Base-by-base conservation (phyloP, 1,140 invertebrate species). In the Prorops nasuta region DNA sequence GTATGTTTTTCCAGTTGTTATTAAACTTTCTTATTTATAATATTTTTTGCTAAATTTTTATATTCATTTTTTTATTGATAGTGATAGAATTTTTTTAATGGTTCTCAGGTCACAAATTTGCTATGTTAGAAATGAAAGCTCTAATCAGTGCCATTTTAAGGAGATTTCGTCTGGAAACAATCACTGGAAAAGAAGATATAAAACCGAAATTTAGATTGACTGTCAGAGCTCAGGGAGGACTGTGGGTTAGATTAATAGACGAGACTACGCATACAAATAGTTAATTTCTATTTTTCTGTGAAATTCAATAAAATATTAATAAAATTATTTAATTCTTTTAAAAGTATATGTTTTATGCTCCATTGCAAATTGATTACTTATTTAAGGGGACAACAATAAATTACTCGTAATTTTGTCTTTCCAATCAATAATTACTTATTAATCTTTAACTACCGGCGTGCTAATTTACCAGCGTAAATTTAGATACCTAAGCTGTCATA, bases 51-150 rank as follows among this genome's bases (percentile, higher is more conserved):
- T n/a, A n/a, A n/a, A n/a, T n/a, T n/a, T n/a, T n/a, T n/a, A n/a
- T n/a, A n/a, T n/a, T n/a, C n/a, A n/a, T n/a, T n/a, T n/a, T n/a
- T 24, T 14, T 37, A 43, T 49, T 49, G 45, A 15, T 24, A 0
- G 19, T 2, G 22, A 28, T 10, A 10, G 24, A 46, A 10, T 40
- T 24, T 24, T 16, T n/a, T n/a, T n/a, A n/a, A n/a, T n/a, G n/a
- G 12, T 54, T 41, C 52, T 48, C 54, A 80, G 85, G 86, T 43
- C 80, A 86, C 61, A 85, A 83, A 44, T 91, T 90, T 67, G 88
- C 89, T 1, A 72, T 83, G 45, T 65, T 88, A 59, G 88, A 91
- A 69, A 83, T 86, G 57, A 90, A 90, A 64, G 81, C 83, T 1
- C 69, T 89, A 2, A 70, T 91, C 16, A 82, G 85, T 0, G 71